These are phyloP conservation scores for Plectus sambesii DNA, from an alignment of 1,140 invertebrate species.

Conservation along the genomic window DNA sequence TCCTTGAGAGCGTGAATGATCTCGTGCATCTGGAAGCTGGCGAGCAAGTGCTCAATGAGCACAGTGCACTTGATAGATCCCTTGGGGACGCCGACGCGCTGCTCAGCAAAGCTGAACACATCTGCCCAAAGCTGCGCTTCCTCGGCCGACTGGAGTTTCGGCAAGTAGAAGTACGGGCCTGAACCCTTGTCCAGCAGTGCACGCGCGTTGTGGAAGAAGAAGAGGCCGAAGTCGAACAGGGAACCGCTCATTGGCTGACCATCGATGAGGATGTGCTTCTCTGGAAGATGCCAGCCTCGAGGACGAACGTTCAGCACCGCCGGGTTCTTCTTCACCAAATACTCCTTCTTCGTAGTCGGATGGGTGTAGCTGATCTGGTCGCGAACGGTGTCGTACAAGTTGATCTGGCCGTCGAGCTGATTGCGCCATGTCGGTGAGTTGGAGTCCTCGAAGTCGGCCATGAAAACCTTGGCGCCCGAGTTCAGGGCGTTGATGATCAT, in stretches of 20 bases:
- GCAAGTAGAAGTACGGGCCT: slow-evolving; percentile 57
- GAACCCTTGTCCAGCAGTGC: slow-evolving; percentile 51
- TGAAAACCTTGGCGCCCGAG: slow-evolving; percentile 46
- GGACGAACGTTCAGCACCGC: slow-evolving; percentile 59
- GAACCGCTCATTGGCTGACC: slow-evolving; percentile 58
- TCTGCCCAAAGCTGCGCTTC: slow-evolving; percentile 61
- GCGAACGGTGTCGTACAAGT: slow-evolving; percentile 54
- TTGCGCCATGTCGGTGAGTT: slow-evolving; percentile 62
- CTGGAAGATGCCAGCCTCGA: slow-evolving; percentile 62
- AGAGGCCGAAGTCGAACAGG: slow-evolving; percentile 59
- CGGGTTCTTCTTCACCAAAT: slow-evolving; percentile 33
- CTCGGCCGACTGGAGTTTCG: slow-evolving; percentile 57
- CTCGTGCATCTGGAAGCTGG: slow-evolving; percentile 57
- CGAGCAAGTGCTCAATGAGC: slow-evolving; percentile 61
- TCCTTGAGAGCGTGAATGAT: slow-evolving; percentile 58
- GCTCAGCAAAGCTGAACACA: slow-evolving; percentile 60
- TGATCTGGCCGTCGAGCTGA: slow-evolving; percentile 57
- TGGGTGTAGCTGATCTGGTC: slow-evolving; percentile 49
- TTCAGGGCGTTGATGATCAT: slow-evolving; percentile 48
- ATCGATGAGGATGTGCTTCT: slow-evolving; percentile 59
- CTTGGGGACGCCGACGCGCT: slow-evolving; percentile 48
- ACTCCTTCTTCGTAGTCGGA: slow-evolving; percentile 42
- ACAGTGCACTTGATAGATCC: slow-evolving; percentile 62
- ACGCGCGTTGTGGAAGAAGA: slow-evolving; percentile 58
- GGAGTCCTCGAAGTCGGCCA: slow-evolving; percentile 54